phyloP scores from a whole-genome alignment of 1,140 invertebrate genomes.

The Trichonephila clavata region DNA sequence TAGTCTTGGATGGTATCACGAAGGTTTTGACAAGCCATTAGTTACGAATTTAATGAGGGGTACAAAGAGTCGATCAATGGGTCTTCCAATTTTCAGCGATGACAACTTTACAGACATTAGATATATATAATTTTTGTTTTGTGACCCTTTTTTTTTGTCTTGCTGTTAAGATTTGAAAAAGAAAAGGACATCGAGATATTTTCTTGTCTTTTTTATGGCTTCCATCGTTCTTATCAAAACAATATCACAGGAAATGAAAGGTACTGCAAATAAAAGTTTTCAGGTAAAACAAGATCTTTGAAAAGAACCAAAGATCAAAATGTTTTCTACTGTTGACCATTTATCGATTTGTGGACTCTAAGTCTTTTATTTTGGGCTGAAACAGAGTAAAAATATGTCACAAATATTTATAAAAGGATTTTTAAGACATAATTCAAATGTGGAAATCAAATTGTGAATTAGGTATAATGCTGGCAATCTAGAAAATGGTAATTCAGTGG shows the following conservation, averaged over 20 bases:
- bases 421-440: no score
- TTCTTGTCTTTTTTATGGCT: not conserved
- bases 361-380: no score
- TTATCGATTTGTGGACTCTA: no score
- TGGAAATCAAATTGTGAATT: no score
- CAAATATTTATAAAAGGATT: no score
- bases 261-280: not conserved
- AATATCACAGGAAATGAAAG: not conserved
- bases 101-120: constrained; percentile 9
- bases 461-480: no score
- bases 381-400: no score
- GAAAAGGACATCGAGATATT: not conserved
- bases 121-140: constrained; percentile 25
- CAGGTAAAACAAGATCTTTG: not conserved
- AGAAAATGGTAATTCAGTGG: no score
- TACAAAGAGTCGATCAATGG: constrained; percentile 2
- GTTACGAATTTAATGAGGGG: constrained; percentile 34
- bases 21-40: constrained; percentile 50
- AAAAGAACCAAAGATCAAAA: no score
- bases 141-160: not conserved
- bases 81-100: constrained; percentile 3
- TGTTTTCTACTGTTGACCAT: no score
- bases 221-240: not conserved
- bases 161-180: not conserved
- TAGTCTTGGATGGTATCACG: not conserved